phyloP scores from a whole-genome alignment of 2,797 vertebrate genomes.

The Ctenosaura bakeri region DNA sequence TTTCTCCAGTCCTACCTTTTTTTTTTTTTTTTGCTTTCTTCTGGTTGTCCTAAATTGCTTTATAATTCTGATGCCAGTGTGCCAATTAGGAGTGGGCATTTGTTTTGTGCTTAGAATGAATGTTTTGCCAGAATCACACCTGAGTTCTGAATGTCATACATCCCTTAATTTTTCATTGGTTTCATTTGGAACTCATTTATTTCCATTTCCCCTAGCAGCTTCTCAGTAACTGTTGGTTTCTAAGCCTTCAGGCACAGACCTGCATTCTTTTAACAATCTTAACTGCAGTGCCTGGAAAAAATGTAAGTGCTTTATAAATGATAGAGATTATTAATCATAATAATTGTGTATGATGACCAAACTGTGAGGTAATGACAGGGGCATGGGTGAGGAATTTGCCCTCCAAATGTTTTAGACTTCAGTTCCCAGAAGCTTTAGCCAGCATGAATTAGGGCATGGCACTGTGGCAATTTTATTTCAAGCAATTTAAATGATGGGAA shows the following conservation, averaged over 20 bases:
- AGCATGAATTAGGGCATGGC: no score
- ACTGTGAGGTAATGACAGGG: background rate
- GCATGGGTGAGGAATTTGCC: background rate
- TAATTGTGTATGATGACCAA: background rate
- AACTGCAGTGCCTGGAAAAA: background rate
- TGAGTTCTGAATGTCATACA: background rate
- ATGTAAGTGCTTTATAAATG: background rate
- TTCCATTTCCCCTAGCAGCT: background rate
- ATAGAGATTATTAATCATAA: background rate
- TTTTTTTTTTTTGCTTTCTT: background rate
- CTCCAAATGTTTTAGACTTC: background rate
- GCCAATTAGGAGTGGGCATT: background rate
- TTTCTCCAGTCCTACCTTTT: background rate
- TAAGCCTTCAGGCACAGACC: background rate
- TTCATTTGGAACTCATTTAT: conserved; percentile 5
- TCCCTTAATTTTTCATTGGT: background rate
- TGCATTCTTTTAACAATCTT: background rate
- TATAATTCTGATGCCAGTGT: background rate
- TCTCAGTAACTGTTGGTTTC: background rate
- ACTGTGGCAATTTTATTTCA: background rate
- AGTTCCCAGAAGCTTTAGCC: background rate
- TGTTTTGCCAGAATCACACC: background rate
- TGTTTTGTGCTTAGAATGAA: background rate
- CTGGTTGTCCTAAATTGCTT: background rate
- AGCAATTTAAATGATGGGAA: background rate